Percentiles rank a stretch among this genome's conserved stretches.
Conservation (phyloP, 2,113 vertebrate genomes). For the Brienomyrus longianalis region DNA sequence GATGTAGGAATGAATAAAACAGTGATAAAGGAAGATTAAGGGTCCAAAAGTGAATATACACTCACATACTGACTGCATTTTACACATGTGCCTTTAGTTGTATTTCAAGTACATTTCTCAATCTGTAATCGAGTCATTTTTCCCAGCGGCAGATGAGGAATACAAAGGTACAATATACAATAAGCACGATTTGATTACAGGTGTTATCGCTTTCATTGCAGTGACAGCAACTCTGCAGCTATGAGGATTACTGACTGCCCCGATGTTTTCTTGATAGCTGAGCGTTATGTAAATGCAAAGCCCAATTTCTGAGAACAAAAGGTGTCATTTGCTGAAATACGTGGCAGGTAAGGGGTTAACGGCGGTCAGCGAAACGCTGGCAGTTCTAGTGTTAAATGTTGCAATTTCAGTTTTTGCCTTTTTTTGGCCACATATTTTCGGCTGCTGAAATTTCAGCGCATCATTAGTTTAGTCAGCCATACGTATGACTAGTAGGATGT, state of each 20-base stretch:
- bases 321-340: neutral
- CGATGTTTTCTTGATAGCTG: neutral
- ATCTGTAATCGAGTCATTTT: neutral
- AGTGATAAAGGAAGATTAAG: no score
- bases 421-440: neutral
- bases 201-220: neutral
- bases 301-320: neutral
- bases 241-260: neutral
- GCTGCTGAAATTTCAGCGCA: neutral
- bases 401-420: neutral
- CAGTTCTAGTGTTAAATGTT: neutral
- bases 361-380: neutral
- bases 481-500: no score
- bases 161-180: neutral
- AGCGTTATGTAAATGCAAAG: neutral
- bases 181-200: neutral
- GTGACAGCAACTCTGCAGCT: neutral
- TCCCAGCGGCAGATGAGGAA: neutral
- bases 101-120: no score
- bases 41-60: no score
- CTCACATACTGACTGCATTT: neutral
- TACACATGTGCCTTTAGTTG: neutral
- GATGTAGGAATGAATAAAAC: no score
- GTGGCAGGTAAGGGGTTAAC: neutral
- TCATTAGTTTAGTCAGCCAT: no score